phyloP scores from a whole-genome alignment of 2,888 invertebrate genomes.

The Orchestes rusci region DNA sequence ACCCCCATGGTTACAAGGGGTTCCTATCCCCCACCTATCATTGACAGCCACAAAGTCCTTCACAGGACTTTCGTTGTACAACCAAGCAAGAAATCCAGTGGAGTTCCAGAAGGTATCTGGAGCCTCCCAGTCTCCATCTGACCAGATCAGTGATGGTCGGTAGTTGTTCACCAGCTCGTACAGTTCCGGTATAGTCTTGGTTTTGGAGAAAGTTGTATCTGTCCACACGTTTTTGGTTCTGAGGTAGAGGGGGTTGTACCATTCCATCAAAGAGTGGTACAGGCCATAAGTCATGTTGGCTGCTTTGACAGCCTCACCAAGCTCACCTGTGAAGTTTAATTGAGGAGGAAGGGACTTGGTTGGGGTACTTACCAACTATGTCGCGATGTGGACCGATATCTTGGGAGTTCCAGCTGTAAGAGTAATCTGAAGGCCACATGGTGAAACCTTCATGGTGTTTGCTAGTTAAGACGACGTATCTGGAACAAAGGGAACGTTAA shows the following conservation, averaged over 20 bases:
- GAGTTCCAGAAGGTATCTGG: constrained; percentile 75
- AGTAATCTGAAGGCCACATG: constrained; percentile 69
- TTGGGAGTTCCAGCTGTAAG: constrained; percentile 76
- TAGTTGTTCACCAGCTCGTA: constrained; percentile 66
- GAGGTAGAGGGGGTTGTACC: constrained; percentile 78
- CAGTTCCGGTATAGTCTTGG: constrained; percentile 69
- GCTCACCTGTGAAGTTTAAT: no score
- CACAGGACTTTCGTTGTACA: constrained; percentile 88
- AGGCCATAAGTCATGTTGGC: constrained; percentile 68
- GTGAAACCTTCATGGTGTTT: constrained; percentile 85
- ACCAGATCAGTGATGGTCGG: constrained; percentile 76
- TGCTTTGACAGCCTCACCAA: constrained; percentile 58
- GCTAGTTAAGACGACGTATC: constrained; percentile 72
- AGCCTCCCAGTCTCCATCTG: constrained; percentile 95
- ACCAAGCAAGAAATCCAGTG: constrained; percentile 77
- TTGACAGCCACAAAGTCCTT: constrained; percentile 82
- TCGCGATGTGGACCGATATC: constrained; percentile 32
- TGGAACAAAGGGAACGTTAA: neutral
- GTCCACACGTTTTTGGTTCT: constrained; percentile 54
- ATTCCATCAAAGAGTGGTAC: constrained; percentile 80
- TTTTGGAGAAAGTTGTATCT: constrained; percentile 57
- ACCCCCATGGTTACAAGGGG: constrained; percentile 79
- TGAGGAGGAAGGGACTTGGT: no score
- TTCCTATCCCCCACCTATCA: constrained; percentile 83
- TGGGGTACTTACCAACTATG: constrained; percentile 26